Conservation (phyloP, 2,888 invertebrate genomes). For the Euphydryas editha region DNA sequence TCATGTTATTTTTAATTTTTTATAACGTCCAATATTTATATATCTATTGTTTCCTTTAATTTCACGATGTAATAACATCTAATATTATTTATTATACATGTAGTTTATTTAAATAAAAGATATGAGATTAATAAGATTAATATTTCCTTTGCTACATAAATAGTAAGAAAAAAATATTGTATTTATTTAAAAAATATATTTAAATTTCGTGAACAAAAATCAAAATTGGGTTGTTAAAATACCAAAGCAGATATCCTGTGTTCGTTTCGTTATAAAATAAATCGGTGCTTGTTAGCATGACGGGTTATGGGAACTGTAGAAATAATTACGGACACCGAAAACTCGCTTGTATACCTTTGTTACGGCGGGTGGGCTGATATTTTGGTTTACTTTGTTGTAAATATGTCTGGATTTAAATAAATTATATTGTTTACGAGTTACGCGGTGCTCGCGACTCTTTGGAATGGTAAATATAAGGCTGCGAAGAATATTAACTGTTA, state of each 20-base stretch:
- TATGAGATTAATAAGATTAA: too few relatives aligned
- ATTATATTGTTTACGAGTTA: slow-evolving; percentile 5
- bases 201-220: neutral
- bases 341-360: slow-evolving; percentile 22
- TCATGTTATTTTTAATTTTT: too few relatives aligned
- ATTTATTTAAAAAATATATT: neutral
- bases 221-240: slow-evolving; percentile 54
- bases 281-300: slow-evolving; percentile 55
- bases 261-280: slow-evolving; percentile 62
- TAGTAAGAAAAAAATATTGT: too few relatives aligned
- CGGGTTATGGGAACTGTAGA: slow-evolving; percentile 51
- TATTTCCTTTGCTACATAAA: too few relatives aligned
- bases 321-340: slow-evolving; percentile 40
- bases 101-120: too few relatives aligned
- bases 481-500: neutral
- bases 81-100: too few relatives aligned
- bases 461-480: neutral
- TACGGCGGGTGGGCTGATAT: slow-evolving; percentile 28
- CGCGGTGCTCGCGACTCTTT: neutral
- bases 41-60: too few relatives aligned
- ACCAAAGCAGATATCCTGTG: slow-evolving; percentile 62
- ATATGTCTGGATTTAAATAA: slow-evolving; percentile 2
- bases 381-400: slow-evolving; percentile 13
- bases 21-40: too few relatives aligned
- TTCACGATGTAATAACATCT: too few relatives aligned